A percentile compares a stretch with the other conserved stretches of the same genome.
phyloP scores from a whole-genome alignment of 2,113 vertebrate genomes.

The Calyptommatus sinebrachiatus region DNA sequence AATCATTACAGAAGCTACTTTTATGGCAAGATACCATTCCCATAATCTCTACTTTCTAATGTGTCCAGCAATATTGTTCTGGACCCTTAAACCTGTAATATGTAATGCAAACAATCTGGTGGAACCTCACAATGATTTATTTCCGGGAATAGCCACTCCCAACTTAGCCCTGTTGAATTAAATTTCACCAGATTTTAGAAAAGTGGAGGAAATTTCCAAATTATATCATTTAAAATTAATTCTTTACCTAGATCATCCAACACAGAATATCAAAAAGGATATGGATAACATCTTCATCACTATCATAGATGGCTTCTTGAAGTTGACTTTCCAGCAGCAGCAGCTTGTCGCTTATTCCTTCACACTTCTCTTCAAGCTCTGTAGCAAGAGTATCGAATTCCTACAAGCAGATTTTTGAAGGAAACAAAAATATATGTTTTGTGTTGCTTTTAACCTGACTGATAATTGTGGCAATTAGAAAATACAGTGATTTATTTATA shows the following conservation, averaged over 20 bases:
- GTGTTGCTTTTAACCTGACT: conserved; percentile 18
- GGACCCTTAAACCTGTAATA: too few species aligned
- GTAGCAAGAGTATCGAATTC: conserved; percentile 61
- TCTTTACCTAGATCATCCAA: conserved; percentile 23
- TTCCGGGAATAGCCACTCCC: not conserved
- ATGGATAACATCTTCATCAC: conserved; percentile 81
- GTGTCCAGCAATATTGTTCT: too few species aligned
- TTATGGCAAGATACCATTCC: too few species aligned
- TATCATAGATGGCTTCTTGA: conserved; percentile 72
- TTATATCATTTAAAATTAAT: conserved; percentile 21
- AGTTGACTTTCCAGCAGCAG: conserved; percentile 83
- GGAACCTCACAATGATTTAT: not conserved
- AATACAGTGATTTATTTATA: conserved; percentile 13
- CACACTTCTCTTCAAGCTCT: conserved; percentile 68
- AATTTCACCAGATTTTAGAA: not conserved
- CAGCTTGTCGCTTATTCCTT: conserved; percentile 76
- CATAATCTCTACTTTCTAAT: too few species aligned
- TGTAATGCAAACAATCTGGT: not conserved
- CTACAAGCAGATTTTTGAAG: conserved; percentile 47
- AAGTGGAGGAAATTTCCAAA: conserved; percentile 10
- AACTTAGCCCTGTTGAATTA: not conserved
- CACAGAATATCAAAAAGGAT: conserved; percentile 76
- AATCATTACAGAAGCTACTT: too few species aligned
- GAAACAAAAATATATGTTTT: conserved; percentile 26
- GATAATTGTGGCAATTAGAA: conserved; percentile 11